Base-by-base conservation (phyloP, 1,140 invertebrate species). In the Schlechtendalia chinensis region DNA sequence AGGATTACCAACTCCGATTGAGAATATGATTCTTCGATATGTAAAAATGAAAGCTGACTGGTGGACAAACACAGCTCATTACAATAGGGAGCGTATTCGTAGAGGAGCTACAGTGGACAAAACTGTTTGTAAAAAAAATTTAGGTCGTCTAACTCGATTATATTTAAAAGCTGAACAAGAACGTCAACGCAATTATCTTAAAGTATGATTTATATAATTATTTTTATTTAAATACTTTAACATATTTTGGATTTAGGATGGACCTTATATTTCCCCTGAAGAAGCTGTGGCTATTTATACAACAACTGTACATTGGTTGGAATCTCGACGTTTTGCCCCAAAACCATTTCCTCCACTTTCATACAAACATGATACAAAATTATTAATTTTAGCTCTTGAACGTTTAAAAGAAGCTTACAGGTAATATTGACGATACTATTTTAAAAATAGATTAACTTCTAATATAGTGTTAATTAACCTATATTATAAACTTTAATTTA, bases 41-140 rank as follows among this genome's bases (percentile, higher is more conserved):
- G 98, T 99, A 0, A 99, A 99, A 86, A 99, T 99, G 92, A 99
- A 99, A 86, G 98, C 98, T 0, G 98, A 99, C 87, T 99, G 98
- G 98, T 99, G 98, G 98, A 99, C 98, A 0, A 99, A 99, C 86
- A 99, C 98, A 0, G 98, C 98, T 2, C 98, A 99, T 88, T 99
- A 99, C 86, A 99, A 99, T 88, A 90, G 98, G 32, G 98, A 99
- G 87, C 89, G 98, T 83, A 97, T 98, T 59, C 89, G 95, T 1
- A 90, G 95, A 81, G 95, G 95, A 54, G 95, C 95, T 22, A 97
- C 95, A 1, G 97, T 99, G 24, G 98, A 99, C 86, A 99, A 99
- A 87, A 99, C 98, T 1, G 98, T 99, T 0, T 99, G 98, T 86
- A 99, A 99, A 86, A 99, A 99, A 87, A 99, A 99, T 89, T 89